A percentile compares a stretch with the other conserved stretches of the same genome.
phyloP scores from a whole-genome alignment of 2,113 vertebrate species.

The Scopus umbretta region DNA sequence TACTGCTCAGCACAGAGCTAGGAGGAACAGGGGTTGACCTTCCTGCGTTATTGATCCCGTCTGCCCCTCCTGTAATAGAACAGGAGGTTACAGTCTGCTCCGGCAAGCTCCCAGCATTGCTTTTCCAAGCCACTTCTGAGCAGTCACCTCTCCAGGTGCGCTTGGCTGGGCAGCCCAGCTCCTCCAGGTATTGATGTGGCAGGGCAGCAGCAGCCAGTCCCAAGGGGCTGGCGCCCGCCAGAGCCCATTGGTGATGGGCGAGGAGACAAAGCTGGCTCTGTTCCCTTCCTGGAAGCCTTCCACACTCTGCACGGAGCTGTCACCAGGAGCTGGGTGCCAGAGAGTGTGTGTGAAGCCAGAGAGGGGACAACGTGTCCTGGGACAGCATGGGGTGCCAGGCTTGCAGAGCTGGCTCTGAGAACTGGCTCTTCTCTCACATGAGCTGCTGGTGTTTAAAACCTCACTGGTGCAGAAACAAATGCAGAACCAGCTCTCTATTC shows the following conservation, averaged over 20 bases:
- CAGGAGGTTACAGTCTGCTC: not conserved
- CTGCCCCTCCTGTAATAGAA: not conserved
- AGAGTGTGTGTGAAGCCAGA: not conserved
- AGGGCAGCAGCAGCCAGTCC: not conserved
- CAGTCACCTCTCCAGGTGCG: fast-evolving
- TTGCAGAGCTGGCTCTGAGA: not conserved
- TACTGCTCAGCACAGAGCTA: too few relatives aligned
- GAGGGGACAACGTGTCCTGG: fast-evolving
- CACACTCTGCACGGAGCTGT: fast-evolving
- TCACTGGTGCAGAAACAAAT: not conserved
- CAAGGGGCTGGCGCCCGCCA: fast-evolving
- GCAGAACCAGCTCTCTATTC: not conserved
- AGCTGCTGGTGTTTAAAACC: not conserved
- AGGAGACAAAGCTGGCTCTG: not conserved
- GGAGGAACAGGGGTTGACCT: not conserved
- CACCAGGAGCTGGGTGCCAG: not conserved
- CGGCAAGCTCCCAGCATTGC: fast-evolving
- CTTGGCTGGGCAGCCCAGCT: not conserved
- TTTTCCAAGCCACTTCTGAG: not conserved
- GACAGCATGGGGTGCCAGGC: fast-evolving
- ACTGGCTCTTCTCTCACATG: not conserved
- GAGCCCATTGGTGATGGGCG: fast-evolving
- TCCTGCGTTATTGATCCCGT: not conserved
- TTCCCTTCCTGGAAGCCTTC: not conserved
- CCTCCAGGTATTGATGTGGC: not conserved